Percentiles rank a stretch among this genome's conserved stretches.
These are phyloP conservation scores for Urophycis tenuis DNA, from an alignment of 2,797 vertebrate species.

Conservation along the genomic window DNA sequence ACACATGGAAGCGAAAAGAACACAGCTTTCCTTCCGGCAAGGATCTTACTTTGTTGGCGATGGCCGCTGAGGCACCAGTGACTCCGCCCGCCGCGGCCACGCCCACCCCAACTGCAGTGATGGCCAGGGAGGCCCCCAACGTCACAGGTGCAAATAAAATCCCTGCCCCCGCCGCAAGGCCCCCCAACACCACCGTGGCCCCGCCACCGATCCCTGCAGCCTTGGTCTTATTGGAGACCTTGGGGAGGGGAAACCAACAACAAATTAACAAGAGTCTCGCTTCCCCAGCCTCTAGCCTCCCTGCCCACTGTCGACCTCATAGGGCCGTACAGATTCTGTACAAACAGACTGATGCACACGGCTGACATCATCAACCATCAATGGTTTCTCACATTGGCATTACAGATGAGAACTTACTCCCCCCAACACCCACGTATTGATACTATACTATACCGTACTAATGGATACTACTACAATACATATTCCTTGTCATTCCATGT, in stretches of 20 bases:
- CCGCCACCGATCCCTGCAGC: conserved; percentile 50
- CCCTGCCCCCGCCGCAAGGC: conserved; percentile 39
- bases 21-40: neutral
- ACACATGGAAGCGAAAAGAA: neutral
- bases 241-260: neutral
- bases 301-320: too few relatives aligned
- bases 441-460: neutral
- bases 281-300: too few relatives aligned
- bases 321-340: too few relatives aligned
- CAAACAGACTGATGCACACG: too few relatives aligned
- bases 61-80: conserved; percentile 49
- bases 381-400: neutral
- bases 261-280: neutral
- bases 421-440: too few relatives aligned
- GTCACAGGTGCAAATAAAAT: conserved; percentile 46
- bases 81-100: conserved; percentile 42
- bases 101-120: conserved; percentile 32
- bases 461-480: too few relatives aligned
- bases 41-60: conserved; percentile 40
- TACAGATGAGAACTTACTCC: too few relatives aligned
- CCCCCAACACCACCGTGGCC: conserved; percentile 26
- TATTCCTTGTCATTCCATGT: too few relatives aligned
- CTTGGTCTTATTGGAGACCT: conserved; percentile 43
- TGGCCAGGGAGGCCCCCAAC: conserved; percentile 29
- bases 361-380: too few relatives aligned